phyloP scores from a whole-genome alignment of 2,113 vertebrate genomes.

The Actenoides hombroni region DNA sequence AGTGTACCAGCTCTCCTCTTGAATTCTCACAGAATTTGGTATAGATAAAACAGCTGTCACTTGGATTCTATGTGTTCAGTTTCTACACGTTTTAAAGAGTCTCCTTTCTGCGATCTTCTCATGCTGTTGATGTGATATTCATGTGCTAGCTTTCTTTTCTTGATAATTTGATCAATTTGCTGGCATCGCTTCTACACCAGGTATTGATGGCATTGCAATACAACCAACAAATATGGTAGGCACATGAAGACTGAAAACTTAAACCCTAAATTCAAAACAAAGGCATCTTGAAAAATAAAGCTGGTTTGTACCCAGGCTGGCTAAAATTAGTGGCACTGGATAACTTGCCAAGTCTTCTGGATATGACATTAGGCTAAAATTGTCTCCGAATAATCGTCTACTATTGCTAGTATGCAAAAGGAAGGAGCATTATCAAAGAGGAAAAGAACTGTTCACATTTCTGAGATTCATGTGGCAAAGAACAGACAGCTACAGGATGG shows the following conservation, averaged over 20 bases:
- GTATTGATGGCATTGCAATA: background rate
- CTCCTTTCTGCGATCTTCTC: background rate
- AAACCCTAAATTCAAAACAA: background rate
- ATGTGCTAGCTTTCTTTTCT: background rate
- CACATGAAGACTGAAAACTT: background rate
- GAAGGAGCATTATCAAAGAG: background rate
- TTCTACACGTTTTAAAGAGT: background rate
- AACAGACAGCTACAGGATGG: background rate
- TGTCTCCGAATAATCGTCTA: background rate
- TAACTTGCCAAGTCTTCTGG: background rate
- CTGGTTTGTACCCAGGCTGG: too few relatives aligned
- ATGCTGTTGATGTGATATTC: background rate
- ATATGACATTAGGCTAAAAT: background rate
- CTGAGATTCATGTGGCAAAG: background rate
- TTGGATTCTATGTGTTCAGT: background rate
- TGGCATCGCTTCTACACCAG: background rate
- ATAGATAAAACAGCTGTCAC: background rate
- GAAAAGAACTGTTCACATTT: background rate
- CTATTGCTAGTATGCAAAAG: background rate
- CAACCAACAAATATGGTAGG: background rate
- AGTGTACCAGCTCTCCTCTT: background rate
- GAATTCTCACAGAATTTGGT: background rate
- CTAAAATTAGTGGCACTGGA: background rate
- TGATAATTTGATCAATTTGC: background rate
- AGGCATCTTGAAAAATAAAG: background rate